Conservation (phyloP, 2,888 invertebrate species). For the Torymus texanus region DNA sequence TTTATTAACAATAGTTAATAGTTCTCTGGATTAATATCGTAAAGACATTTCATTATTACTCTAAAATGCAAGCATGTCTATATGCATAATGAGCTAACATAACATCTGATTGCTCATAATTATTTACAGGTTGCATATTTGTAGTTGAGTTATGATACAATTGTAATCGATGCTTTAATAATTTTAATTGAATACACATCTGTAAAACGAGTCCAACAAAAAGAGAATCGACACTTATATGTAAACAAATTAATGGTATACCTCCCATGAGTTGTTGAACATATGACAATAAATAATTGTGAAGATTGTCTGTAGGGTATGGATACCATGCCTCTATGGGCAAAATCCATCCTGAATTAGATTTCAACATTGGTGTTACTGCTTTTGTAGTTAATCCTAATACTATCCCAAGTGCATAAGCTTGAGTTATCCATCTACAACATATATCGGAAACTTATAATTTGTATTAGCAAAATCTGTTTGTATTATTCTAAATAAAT, state of each 20-base stretch:
- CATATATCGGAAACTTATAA: not conserved
- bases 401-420: slow-evolving; percentile 34
- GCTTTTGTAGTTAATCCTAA: slow-evolving; percentile 40
- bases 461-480: no score
- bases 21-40: no score
- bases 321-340: slow-evolving; percentile 53
- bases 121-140: not conserved
- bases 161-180: slow-evolving; percentile 42
- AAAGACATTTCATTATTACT: slow-evolving; percentile 6
- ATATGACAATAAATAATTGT: slow-evolving; percentile 41
- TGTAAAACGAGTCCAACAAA: slow-evolving; percentile 46
- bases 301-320: slow-evolving; percentile 25
- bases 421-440: slow-evolving; percentile 43
- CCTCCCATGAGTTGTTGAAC: slow-evolving; percentile 43
- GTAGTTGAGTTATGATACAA: not conserved
- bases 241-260: slow-evolving; percentile 43
- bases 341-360: slow-evolving; percentile 32
- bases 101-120: not conserved
- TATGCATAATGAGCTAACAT: slow-evolving; percentile 11
- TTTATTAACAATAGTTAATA: no score
- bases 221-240: slow-evolving; percentile 47
- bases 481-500: no score
- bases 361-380: slow-evolving; percentile 32
- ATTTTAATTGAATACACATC: slow-evolving; percentile 36
- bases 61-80: slow-evolving; percentile 37